Evolutionary conservation across 2,888 invertebrate species (phyloP), one percentile per base, ranked within the genome.

Genomic region (Biston stratarius): DNA sequence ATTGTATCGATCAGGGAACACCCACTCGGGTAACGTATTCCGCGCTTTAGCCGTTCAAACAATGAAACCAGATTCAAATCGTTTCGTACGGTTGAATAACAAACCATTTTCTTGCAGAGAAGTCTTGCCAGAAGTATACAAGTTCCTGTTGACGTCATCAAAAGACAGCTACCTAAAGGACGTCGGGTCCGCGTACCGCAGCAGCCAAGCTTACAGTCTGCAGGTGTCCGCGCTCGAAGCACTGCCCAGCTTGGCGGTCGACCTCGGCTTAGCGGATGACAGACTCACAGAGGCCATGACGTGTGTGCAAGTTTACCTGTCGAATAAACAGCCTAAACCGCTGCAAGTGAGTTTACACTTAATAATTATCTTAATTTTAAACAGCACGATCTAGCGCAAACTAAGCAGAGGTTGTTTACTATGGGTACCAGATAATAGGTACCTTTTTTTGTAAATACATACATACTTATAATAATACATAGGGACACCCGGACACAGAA

Each of bases 81-180:
- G 24, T 24, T 24, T 24, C 24, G 24, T 24, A 24, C 24, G 24
- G 24, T 24, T 24, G 24, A 24, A 3, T 24, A 24, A 24, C 24
- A 24, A 24, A 24, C 24, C 24, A 1, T n/a, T 1, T 34, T 6
- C 33, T 61, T 48, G 15, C 85, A 97, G 96, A 69, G 96, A 97
- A 77, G 95, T 96, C 0, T 86, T 97, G 15, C 97, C 97, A 0
- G 88, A 92, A 60, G 80, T 97, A 8, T 94, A 94, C 75, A 82
- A 86, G 60, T 95, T 94, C 77, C 88, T 97, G 5, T 79, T 76
- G 36, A 89, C 89, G 57, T 91, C 95, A 0, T 85, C 95, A 0
- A 78, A 82, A 24, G 94, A 94, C 71, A 97, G 96, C 82, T 90
- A 91, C 70, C 88, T 95, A 66, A 95, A 95, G 79, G 95, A 95